Base-by-base conservation (phyloP, 2,888 invertebrate species). In the Nemotelus pantherinus region DNA sequence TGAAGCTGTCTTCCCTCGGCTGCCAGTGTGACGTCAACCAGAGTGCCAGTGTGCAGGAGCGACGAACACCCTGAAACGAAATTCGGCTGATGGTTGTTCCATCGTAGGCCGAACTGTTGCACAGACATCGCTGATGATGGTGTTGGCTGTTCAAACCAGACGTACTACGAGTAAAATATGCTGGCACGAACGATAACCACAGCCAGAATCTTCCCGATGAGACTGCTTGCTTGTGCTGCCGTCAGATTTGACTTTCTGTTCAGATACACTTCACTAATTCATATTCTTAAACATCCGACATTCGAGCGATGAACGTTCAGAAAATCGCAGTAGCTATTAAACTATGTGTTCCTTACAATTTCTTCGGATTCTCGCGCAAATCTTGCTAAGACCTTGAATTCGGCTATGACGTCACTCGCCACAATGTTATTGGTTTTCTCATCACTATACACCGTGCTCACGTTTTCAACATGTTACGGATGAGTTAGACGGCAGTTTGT, bases 31-130 rank as follows among this genome's bases (percentile, higher is more conserved):
- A 96, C 96, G 87, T 96, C 96, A 77, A 96, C 95, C 82, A 96
- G 88, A 2, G 94, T 92, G 85, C 95, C 94, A 83, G 93, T 94
- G 85, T 92, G 93, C 81, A 96, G 89, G 81, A 96, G 89, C 82
- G 92, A 93, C 63, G 95, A 94, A 88, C 96, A 95, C 84, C 95
- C 63, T 6, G 94, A 94, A 83, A 96, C 94, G 86, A 96, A 94
- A 87, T 96, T 96, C 74, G 95, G 95, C 85, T 95, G 95, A 89
- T 96, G 96, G 89, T 96, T 95, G 88, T 96, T 96, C 96, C 96
- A 96, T 83, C 95, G 88, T 82, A 94, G 88, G 84, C 94, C 94
- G 85, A 93, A 94, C 84, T 94, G 93, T 85, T 94, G 93, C 84
- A 90, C 89, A 81, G 90, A 89, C 93, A 91, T 93, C 88, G 88